Conservation (phyloP, 2,113 vertebrate species). For the Mobula hypostoma region DNA sequence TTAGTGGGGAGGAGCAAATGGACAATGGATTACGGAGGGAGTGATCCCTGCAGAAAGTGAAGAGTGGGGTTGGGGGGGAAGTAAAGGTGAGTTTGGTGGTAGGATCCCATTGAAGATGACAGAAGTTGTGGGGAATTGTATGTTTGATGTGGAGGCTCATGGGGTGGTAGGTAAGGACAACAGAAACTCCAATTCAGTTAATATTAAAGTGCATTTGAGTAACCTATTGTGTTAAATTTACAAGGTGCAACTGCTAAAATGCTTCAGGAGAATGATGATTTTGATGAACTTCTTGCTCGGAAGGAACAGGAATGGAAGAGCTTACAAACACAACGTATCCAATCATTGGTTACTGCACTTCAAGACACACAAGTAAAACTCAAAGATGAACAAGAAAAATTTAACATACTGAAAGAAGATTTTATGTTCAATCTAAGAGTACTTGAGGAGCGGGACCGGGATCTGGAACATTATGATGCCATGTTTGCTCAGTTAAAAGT, state of each 20-base stretch:
- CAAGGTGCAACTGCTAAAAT: constrained; percentile 39
- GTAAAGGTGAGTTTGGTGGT: too few species aligned
- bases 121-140: too few species aligned
- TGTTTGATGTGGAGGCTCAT: too few species aligned
- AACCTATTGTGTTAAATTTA: not conserved
- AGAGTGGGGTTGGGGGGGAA: too few species aligned
- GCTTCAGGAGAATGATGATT: constrained; percentile 46
- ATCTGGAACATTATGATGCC: constrained; percentile 59
- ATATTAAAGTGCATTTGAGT: not conserved
- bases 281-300: constrained; percentile 52
- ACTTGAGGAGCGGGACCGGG: constrained; percentile 64
- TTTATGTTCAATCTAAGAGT: constrained; percentile 65
- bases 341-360: constrained; percentile 53
- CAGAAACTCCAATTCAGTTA: too few species aligned
- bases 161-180: too few species aligned
- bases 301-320: constrained; percentile 66
- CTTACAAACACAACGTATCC: constrained; percentile 49
- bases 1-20: too few species aligned
- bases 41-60: too few species aligned
- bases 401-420: constrained; percentile 57
- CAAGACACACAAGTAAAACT: constrained; percentile 48
- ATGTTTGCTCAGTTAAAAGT: constrained; percentile 47
- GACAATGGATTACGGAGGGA: too few species aligned
- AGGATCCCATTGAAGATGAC: too few species aligned
- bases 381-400: constrained; percentile 47